phyloP scores from a whole-genome alignment of 2,797 vertebrate genomes.

The Catostomus latipinnis region DNA sequence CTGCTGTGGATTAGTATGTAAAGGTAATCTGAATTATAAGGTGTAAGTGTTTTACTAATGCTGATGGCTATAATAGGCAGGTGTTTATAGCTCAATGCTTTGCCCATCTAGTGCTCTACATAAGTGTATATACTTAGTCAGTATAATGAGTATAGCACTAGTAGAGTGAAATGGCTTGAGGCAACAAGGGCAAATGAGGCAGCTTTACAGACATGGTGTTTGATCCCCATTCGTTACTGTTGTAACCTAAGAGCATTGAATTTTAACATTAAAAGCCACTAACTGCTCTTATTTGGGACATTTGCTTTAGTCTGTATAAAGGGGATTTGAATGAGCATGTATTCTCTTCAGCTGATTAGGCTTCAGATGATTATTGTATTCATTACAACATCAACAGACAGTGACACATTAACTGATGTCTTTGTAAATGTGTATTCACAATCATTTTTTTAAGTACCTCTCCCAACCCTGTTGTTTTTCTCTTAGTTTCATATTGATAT shows the following conservation, averaged over 20 bases:
- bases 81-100: constrained; percentile 3
- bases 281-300: background rate
- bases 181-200: background rate
- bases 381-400: background rate
- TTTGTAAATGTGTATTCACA: background rate
- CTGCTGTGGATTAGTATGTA: background rate
- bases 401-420: background rate
- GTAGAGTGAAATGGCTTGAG: background rate
- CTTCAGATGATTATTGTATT: background rate
- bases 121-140: background rate
- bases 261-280: no score
- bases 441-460: background rate
- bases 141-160: background rate
- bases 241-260: background rate
- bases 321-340: background rate
- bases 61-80: background rate
- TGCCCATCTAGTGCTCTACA: background rate
- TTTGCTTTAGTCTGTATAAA: no score
- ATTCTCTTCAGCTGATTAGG: background rate
- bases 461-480: background rate
- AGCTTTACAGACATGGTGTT: background rate
- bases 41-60: background rate
- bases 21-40: background rate
- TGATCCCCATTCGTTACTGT: background rate
- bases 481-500: constrained; percentile 80